Evolutionary conservation across 1,140 invertebrate species (phyloP).

Genomic region (Aphis gossypii): DNA sequence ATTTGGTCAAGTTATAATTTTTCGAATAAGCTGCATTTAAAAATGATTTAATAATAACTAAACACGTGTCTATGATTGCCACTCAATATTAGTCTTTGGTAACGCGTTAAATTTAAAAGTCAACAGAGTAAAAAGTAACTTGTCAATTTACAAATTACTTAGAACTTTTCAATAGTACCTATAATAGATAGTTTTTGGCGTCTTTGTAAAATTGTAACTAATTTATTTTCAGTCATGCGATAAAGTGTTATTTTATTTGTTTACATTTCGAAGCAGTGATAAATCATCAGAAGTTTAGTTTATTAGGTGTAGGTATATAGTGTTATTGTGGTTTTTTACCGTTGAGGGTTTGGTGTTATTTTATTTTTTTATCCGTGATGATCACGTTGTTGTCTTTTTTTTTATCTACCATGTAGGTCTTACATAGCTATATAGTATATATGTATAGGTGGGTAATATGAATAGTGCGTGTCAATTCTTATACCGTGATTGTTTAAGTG

Average conservation of each 20-base stretch:
- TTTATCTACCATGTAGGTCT: neutral
- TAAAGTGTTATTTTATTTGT: constrained; percentile 15
- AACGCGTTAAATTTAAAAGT: neutral
- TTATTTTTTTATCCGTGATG: neutral
- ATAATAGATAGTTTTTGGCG: neutral
- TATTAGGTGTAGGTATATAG: neutral
- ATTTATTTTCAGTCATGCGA: constrained; percentile 6
- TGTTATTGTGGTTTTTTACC: neutral
- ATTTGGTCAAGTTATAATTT: neutral
- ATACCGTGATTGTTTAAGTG: constrained; percentile 17
- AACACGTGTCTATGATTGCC: neutral
- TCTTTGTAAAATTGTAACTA: neutral
- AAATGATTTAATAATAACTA: neutral
- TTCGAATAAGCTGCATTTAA: neutral
- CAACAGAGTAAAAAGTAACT: neutral
- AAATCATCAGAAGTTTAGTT: neutral
- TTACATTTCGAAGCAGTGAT: neutral
- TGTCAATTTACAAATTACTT: neutral
- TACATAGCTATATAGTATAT: neutral
- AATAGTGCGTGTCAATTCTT: neutral
- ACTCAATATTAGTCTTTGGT: neutral
- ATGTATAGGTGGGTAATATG: neutral
- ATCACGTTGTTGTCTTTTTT: neutral
- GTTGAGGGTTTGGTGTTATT: neutral
- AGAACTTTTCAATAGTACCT: neutral